Evolutionary conservation across 2,797 vertebrate genomes (phyloP).

Genomic region (Allobates femoralis): DNA sequence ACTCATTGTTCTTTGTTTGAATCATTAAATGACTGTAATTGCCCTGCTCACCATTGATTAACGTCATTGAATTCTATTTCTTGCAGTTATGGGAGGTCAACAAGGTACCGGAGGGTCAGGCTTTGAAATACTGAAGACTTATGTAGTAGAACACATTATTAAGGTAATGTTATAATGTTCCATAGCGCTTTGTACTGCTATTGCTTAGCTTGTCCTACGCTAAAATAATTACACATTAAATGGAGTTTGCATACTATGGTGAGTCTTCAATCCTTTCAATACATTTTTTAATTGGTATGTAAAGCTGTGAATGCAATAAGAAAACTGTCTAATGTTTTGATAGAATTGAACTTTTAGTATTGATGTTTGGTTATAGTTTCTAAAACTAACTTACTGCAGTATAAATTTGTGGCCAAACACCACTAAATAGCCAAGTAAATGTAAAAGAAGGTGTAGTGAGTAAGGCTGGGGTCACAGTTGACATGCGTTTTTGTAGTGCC

Average conservation of each 20-base stretch:
- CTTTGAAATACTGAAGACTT: conserved; percentile 5
- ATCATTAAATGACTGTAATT: conserved; percentile 69
- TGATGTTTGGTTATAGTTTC: too few relatives aligned
- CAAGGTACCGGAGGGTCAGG: conserved; percentile 25
- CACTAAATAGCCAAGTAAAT: too few relatives aligned
- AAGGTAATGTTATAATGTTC: conserved; percentile 50
- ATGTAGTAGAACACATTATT: conserved; percentile 27
- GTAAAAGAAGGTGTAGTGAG: too few relatives aligned
- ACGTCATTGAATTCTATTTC: conserved; percentile 58
- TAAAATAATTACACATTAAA: conserved; percentile 31
- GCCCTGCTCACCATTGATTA: conserved; percentile 68
- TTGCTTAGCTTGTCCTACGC: conserved; percentile 15
- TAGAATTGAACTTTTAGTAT: neutral
- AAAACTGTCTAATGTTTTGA: neutral
- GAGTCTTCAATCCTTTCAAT: neutral
- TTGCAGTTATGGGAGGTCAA: conserved; percentile 60
- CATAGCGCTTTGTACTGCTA: conserved; percentile 25
- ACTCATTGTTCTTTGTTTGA: conserved; percentile 64
- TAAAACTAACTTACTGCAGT: too few relatives aligned
- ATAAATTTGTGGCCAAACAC: too few relatives aligned
- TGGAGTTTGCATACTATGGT: neutral
- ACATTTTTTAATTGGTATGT: neutral
- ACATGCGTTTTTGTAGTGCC: too few relatives aligned
- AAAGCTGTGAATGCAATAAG: neutral
- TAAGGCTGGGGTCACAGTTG: too few relatives aligned